Percentiles rank a stretch among this genome's conserved stretches.
phyloP scores from a whole-genome alignment of 1,140 invertebrate genomes.

The Paramacrobiotus metropolitanus region DNA sequence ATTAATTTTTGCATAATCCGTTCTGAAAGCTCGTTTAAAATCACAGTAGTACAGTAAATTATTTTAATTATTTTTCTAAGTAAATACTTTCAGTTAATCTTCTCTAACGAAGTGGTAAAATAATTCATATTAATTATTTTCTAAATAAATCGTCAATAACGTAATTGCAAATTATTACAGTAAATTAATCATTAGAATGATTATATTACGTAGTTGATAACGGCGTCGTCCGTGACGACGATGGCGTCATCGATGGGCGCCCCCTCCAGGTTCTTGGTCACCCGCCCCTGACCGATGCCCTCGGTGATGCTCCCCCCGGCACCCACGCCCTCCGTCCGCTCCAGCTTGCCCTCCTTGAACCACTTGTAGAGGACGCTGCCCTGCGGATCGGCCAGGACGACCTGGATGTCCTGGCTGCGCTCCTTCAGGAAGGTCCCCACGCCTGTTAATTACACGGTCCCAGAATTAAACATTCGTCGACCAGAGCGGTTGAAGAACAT shows the following conservation, averaged over 20 bases:
- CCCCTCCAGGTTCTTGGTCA: conserved; percentile 8
- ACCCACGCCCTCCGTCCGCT: neutral
- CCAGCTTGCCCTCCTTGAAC: conserved; percentile 1
- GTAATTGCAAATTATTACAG: too few species aligned
- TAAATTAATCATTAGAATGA: too few species aligned
- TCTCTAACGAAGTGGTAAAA: too few species aligned
- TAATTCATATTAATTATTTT: too few species aligned
- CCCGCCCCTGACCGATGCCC: neutral
- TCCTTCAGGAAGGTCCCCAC: neutral
- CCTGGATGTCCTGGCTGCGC: neutral
- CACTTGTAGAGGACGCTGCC: neutral
- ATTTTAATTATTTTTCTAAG: too few species aligned
- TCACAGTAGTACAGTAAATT: neutral
- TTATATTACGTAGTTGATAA: neutral
- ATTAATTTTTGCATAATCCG: neutral
- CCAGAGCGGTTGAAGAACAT: neutral
- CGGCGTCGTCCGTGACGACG: neutral
- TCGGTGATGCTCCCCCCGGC: neutral
- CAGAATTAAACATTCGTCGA: neutral
- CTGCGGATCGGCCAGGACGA: neutral
- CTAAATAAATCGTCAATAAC: too few species aligned
- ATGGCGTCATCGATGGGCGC: neutral
- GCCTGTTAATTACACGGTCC: neutral
- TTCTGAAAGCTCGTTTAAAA: neutral
- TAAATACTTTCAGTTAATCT: too few species aligned